A percentile compares a stretch with the other conserved stretches of the same genome.
Conservation (phyloP, 1,140 invertebrate genomes). For the Phenacoccus solenopsis region DNA sequence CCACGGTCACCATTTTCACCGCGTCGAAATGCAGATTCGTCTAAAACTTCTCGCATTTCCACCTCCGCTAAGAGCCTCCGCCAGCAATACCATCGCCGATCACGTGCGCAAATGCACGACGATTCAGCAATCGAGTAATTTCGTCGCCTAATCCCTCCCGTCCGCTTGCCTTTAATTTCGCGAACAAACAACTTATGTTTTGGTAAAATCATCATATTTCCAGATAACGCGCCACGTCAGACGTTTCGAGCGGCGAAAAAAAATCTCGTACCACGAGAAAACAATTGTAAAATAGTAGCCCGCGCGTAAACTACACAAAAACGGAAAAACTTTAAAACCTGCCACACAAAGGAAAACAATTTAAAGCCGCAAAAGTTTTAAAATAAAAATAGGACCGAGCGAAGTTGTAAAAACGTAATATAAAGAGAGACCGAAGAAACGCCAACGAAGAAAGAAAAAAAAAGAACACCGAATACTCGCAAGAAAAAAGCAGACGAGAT, state of each 20-base stretch:
- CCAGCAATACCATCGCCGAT: no score
- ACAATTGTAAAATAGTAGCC: conserved; percentile 9
- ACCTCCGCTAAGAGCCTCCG: neutral
- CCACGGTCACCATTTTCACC: conserved; percentile 8
- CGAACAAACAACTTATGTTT: neutral
- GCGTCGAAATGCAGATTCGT: conserved; percentile 9
- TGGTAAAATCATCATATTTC: neutral
- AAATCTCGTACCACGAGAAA: neutral
- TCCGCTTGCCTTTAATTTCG: neutral
- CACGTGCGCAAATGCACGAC: no score
- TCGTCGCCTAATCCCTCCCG: no score
- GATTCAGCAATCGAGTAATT: no score
- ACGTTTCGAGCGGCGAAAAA: neutral
- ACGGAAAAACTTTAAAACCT: conserved; percentile 14
- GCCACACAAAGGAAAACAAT: conserved; percentile 16
- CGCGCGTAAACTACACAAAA: neutral
- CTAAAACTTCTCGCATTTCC: neutral
- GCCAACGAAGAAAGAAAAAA: neutral
- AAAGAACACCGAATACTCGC: neutral
- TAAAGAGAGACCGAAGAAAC: neutral
- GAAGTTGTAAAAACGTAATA: conserved; percentile 16
- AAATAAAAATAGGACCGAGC: conserved; percentile 13
- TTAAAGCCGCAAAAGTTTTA: conserved; percentile 11
- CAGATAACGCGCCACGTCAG: neutral
- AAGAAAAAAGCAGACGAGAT: neutral